Base-by-base conservation (phyloP, 2,797 vertebrate species). In the Chelidonichthys spinosus region DNA sequence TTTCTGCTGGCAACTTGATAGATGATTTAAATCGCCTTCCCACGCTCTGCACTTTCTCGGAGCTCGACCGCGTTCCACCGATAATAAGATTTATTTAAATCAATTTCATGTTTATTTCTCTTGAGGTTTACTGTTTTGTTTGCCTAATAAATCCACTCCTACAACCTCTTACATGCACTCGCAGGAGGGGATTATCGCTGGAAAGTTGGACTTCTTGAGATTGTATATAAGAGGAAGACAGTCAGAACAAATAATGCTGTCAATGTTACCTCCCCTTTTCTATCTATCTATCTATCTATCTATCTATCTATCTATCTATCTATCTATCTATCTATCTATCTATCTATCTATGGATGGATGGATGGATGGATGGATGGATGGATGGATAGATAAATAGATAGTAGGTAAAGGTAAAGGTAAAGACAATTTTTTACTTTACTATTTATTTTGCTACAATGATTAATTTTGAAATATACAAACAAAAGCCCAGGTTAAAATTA, bases 41-140 rank as follows among this genome's bases (percentile, higher is more conserved):
- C 71, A 25, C 69, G 42, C 58, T 68, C 17, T 63, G 60, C 79
- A 74, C 81, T 85, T 87, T 79, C 69, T 72, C 69, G 0, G 58
- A 66, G 76, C 75, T 67, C 0, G 40, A 85, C 84, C 73, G 65
- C 49, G 42, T 72, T 85, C 69, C 17, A 25, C 37, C 33, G 17
- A 71, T 86, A 89, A 90, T 89, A 76, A 76, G 72, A 90, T 90
- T 82, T 86, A 87, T 90, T 90, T 82, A 85, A 88, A 92, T 88
- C 74, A 82, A 87, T 92, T 90, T 81, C 42, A 68, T 85, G 68
- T 84, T 88, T 71, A 85, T 89, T 90, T 87, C 80, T 84, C 87
- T 68, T 40, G 80, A 88, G 84, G 50, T 78, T 87, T 82, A 44
- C 76, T 64, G 70, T 78, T 87, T 87, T 87, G 82, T 89, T 84